Conservation (phyloP, 2,888 invertebrate species). For the Hydraecia micacea region DNA sequence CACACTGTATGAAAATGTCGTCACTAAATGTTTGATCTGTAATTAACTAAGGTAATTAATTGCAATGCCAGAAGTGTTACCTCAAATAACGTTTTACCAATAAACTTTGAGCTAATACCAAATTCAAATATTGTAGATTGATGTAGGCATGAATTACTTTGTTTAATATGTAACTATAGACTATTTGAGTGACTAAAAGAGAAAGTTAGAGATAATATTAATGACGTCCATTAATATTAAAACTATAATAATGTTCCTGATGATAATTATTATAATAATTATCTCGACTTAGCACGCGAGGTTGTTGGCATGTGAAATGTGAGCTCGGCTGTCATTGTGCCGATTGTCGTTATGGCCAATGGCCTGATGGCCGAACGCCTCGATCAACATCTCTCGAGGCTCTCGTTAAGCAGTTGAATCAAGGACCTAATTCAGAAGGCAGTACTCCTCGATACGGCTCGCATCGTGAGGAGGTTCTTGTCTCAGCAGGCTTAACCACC, state of each 20-base stretch:
- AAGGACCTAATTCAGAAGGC: no score
- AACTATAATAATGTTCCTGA: background rate
- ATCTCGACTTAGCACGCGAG: background rate
- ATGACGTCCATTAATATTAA: background rate
- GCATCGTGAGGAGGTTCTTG: no score
- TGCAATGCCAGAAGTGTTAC: background rate
- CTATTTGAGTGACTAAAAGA: background rate
- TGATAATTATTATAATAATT: background rate
- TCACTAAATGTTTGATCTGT: constrained; percentile 16
- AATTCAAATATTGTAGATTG: constrained; percentile 1
- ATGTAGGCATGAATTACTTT: constrained; percentile 23
- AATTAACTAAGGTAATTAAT: background rate
- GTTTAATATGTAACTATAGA: background rate
- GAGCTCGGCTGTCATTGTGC: background rate
- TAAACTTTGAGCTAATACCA: constrained; percentile 19
- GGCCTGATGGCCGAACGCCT: background rate
- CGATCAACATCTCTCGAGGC: background rate
- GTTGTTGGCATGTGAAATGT: background rate
- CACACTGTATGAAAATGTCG: background rate
- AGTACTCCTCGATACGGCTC: no score
- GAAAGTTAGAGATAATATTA: background rate
- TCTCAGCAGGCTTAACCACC: background rate
- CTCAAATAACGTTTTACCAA: constrained; percentile 12
- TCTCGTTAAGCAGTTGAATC: background rate
- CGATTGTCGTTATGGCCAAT: background rate